Evolutionary conservation across 2,797 vertebrate species (phyloP), one percentile per base, ranked within the genome.

Genomic region (Helicolenus hilgendorfi): DNA sequence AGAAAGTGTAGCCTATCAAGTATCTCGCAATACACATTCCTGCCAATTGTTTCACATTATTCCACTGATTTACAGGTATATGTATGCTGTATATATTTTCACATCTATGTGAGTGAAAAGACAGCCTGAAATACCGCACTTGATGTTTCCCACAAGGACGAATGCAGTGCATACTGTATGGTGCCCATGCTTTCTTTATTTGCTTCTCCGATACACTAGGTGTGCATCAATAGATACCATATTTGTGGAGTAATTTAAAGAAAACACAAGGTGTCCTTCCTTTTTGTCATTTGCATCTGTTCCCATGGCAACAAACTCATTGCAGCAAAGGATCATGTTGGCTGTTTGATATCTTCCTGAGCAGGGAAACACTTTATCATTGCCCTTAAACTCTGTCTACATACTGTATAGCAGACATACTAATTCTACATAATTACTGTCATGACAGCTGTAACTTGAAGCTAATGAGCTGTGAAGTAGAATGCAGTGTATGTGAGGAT

Each of bases 281-380:
- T 71, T 83, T 89, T 74, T 74, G 60, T 77, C 79, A 74, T 86
- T 70, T 60, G 72, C 71, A 91, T 90, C 41, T 71, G 84, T 92
- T 89, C 53, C 90, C 80, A 89, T 77, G 80, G 80, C 67, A 90
- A 93, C 87, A 62, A 41, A 70, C 27, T 36, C 11, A 31, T 20
- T 24, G 74, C 13, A 35, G 35, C 20, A 74, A 63, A 71, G 56
- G 11, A 77, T 7, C 15, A 3, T 3, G 33, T 31, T 63, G 60
- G 53, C 26, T 35, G 71, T 72, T 45, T 29, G 53, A 72, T 77
- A 62, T 62, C 63, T 64, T 72, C 41, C 49, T 4, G 36, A 56
- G 60, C 13, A 70, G 33, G 22, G 7, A 49, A 35, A 5, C 38
- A 5, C 74, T 86, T 82, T 62, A 77, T 59, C 60, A 38, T 24